Percentiles rank a stretch among this genome's conserved stretches.
Evolutionary conservation across 92 coral and sea anemone species (phyloP).

Genomic region (Zoanthus solanderi): DNA sequence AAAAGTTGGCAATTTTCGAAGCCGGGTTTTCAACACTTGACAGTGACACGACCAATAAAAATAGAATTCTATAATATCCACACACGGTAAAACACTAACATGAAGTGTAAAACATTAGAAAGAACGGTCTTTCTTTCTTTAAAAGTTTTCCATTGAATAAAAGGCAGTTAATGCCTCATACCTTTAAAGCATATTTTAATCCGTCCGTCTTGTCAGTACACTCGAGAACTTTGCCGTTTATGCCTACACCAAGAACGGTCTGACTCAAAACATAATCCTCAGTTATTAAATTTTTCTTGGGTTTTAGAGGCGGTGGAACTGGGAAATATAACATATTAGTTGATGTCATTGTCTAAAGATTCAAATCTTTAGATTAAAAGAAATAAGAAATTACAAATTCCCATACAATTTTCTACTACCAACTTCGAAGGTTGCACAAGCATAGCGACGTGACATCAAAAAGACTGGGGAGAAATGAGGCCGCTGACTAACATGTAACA

Average conservation of each 20-base stretch:
- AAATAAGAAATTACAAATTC: background rate
- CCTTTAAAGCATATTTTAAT: conserved; percentile 89
- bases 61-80: background rate
- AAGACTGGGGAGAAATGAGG: background rate
- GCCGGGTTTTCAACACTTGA: background rate
- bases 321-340: conserved; percentile 66
- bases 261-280: conserved; percentile 81
- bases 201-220: conserved; percentile 90
- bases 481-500: background rate
- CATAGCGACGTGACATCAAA: background rate
- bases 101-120: background rate
- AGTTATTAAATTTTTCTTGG: conserved; percentile 80
- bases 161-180: conserved; percentile 15
- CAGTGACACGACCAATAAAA: background rate
- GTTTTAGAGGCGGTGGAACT: conserved; percentile 66
- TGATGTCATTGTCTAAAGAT: conserved; percentile 55
- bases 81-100: background rate
- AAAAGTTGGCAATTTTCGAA: background rate
- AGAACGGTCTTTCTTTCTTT: too few relatives aligned
- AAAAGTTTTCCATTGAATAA: background rate
- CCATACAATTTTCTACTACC: background rate
- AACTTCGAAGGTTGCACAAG: background rate
- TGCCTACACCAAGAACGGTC: conserved; percentile 94
- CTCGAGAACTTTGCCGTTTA: conserved; percentile 96
- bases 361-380: background rate